phyloP scores from a whole-genome alignment of 1,140 invertebrate species.

The Bradysia coprophila region DNA sequence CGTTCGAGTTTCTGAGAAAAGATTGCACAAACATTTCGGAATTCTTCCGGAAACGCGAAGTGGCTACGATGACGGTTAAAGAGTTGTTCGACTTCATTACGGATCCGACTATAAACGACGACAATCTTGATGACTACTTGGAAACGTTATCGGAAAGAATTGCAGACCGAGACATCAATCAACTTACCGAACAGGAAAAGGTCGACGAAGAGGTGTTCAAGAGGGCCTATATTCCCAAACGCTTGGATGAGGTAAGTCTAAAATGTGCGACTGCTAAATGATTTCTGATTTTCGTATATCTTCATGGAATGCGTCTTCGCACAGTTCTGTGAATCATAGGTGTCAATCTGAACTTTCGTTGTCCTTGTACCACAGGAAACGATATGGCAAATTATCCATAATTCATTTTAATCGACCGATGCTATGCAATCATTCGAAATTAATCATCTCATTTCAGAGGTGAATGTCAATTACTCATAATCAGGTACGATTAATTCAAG shows the following conservation, averaged over 20 bases:
- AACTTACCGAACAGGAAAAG: slow-evolving; percentile 47
- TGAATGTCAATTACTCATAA: too few species aligned
- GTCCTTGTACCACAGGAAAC: too few species aligned
- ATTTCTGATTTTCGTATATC: neutral
- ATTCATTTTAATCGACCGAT: too few species aligned
- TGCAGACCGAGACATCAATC: slow-evolving; percentile 33
- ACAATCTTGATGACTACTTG: slow-evolving; percentile 66
- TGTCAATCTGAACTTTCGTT: too few species aligned
- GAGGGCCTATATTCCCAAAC: slow-evolving; percentile 84
- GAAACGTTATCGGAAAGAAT: slow-evolving; percentile 48
- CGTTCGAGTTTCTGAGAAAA: slow-evolving; percentile 84
- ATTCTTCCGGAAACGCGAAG: slow-evolving; percentile 79
- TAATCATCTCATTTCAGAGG: too few species aligned
- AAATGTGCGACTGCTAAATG: slow-evolving; percentile 1
- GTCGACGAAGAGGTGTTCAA: slow-evolving; percentile 86
- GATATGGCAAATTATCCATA: too few species aligned
- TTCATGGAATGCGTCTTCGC: too few species aligned
- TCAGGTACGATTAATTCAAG: too few species aligned
- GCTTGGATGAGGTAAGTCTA: slow-evolving; percentile 60
- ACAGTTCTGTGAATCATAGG: too few species aligned
- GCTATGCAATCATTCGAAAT: too few species aligned
- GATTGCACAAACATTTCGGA: slow-evolving; percentile 89
- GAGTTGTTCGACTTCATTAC: slow-evolving; percentile 94
- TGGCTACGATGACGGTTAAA: slow-evolving; percentile 76
- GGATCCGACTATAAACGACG: slow-evolving; percentile 62